Evolutionary conservation across 2,888 invertebrate genomes (phyloP).

Genomic region (Hypolimnas misippus): DNA sequence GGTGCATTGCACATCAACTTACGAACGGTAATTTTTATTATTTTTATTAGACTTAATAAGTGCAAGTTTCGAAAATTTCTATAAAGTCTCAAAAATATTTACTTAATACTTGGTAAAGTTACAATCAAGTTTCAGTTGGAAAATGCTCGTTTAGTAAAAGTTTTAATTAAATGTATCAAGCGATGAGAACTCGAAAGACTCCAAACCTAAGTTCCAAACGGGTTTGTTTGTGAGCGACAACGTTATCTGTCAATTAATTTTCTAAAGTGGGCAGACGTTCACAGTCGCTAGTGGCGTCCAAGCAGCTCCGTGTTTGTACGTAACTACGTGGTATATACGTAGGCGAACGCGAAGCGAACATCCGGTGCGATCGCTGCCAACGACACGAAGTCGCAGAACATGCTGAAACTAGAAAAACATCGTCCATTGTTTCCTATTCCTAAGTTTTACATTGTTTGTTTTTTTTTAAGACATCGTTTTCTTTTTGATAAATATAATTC

Average conservation of each 20-base stretch:
- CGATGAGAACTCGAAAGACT: conserved; percentile 63
- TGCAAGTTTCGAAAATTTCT: too few species aligned
- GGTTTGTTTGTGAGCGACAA: conserved; percentile 66
- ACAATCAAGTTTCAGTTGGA: conserved; percentile 42
- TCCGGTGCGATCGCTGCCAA: conserved; percentile 66
- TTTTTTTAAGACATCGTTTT: background rate
- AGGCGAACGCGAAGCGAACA: conserved; percentile 43
- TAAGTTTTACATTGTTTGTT: conserved; percentile 53
- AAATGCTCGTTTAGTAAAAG: conserved; percentile 66
- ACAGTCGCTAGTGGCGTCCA: conserved; percentile 57
- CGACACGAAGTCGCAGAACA: conserved; percentile 64
- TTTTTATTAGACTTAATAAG: background rate
- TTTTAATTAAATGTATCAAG: conserved; percentile 80
- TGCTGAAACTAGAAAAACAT: conserved; percentile 71
- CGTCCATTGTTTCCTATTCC: conserved; percentile 64
- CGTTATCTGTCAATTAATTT: conserved; percentile 77
- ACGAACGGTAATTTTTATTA: background rate
- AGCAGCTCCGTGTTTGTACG: conserved; percentile 54
- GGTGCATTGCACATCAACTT: background rate
- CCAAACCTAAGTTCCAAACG: too few species aligned
- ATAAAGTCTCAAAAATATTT: background rate
- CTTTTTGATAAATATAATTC: background rate
- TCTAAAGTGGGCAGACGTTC: conserved; percentile 71
- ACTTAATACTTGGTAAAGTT: too few species aligned
- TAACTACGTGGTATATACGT: conserved; percentile 48